phyloP scores from a whole-genome alignment of 2,888 invertebrate genomes.

The Cephus pygmeus region DNA sequence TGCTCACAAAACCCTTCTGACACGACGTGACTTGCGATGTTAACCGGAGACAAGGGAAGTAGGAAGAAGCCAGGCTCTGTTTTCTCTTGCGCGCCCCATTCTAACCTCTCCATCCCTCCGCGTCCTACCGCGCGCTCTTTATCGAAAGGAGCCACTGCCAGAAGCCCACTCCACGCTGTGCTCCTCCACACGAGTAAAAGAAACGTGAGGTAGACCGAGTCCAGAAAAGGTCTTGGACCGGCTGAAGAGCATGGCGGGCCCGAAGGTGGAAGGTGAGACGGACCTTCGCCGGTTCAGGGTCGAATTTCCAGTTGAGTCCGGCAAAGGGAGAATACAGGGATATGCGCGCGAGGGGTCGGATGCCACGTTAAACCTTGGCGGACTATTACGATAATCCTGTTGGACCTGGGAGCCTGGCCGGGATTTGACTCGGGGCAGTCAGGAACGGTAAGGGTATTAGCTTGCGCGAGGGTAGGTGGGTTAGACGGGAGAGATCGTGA shows the following conservation, averaged over 20 bases:
- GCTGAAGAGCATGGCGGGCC: background rate
- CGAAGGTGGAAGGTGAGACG: background rate
- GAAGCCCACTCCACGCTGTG: background rate
- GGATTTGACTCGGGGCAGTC: conserved; percentile 48
- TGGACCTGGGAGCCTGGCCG: conserved; percentile 49
- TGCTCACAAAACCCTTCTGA: conserved; percentile 57
- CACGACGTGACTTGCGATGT: conserved; percentile 59
- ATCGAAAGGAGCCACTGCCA: background rate
- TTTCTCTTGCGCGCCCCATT: background rate
- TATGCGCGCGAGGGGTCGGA: conserved; percentile 31
- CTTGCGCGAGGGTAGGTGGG: conserved; percentile 25
- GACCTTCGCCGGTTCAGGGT: background rate
- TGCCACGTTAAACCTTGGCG: conserved; percentile 51
- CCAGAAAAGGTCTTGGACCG: background rate
- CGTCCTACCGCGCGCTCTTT: background rate
- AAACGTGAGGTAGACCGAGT: background rate
- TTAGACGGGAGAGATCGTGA: conserved; percentile 39
- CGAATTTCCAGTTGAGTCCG: background rate
- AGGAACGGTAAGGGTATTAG: conserved; percentile 37
- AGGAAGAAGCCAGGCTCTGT: conserved; percentile 23
- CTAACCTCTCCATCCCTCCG: background rate
- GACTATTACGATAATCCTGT: conserved; percentile 62
- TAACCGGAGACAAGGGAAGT: conserved; percentile 48
- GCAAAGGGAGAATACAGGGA: conserved; percentile 12
- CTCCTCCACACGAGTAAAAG: background rate